phyloP scores from a whole-genome alignment of 2,888 invertebrate genomes.

The Drosophila demipolita region DNA sequence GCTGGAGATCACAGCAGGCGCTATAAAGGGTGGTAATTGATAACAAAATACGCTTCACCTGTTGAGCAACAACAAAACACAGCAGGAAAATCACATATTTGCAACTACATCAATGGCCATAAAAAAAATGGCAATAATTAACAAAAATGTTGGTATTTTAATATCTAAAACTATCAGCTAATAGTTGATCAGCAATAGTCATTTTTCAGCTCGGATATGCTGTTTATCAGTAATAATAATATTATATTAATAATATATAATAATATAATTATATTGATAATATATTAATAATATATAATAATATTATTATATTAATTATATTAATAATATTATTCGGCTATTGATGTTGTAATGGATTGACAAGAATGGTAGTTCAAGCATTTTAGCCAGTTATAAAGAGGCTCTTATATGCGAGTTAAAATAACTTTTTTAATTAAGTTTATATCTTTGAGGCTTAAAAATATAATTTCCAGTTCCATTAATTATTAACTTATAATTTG shows the following conservation, averaged over 20 bases:
- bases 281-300: not conserved
- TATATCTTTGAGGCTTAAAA: not conserved
- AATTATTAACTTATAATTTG: not conserved
- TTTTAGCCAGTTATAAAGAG: not conserved
- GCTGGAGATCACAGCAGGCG: conserved; percentile 44
- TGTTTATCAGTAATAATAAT: not conserved
- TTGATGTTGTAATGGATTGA: not conserved
- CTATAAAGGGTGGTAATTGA: conserved; percentile 6
- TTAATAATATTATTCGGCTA: not conserved
- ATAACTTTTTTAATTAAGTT: not conserved
- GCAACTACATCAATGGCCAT: not conserved
- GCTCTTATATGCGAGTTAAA: not conserved
- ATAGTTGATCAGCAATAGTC: not conserved
- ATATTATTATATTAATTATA: not conserved
- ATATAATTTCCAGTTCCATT: not conserved
- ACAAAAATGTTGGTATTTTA: not conserved
- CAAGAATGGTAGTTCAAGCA: not conserved
- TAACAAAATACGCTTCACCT: conserved; percentile 28
- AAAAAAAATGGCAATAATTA: no score
- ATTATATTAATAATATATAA: not conserved
- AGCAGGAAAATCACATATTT: conserved; percentile 32
- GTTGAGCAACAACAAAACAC: conserved; percentile 32
- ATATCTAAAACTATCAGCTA: not conserved
- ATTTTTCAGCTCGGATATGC: not conserved
- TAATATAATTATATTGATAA: not conserved